Evolutionary conservation across 2,888 invertebrate genomes (phyloP).

Genomic region (Dyspetes luteomarginatus): DNA sequence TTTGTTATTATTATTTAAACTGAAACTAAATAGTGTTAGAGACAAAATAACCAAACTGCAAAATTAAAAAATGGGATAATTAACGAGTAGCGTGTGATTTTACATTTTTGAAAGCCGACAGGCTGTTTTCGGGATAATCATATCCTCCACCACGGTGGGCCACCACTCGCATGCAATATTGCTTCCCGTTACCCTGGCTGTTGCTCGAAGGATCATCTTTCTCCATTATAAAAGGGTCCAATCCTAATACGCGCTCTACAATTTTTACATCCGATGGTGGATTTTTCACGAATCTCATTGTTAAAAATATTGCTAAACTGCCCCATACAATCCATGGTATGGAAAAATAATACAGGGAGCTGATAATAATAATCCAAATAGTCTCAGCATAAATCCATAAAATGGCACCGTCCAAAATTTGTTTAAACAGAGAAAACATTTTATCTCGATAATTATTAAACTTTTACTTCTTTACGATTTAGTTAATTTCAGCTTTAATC

Average conservation of each 20-base stretch:
- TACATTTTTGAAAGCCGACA: constrained; percentile 85
- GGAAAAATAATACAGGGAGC: constrained; percentile 73
- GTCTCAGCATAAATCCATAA: constrained; percentile 77
- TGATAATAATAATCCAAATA: constrained; percentile 70
- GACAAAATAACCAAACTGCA: constrained; percentile 20
- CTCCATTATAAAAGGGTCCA: constrained; percentile 73
- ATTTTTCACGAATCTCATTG: constrained; percentile 73
- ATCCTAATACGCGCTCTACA: constrained; percentile 78
- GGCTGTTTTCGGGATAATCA: constrained; percentile 92
- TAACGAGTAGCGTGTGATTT: constrained; percentile 56
- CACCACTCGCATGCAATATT: constrained; percentile 85
- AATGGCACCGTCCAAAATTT: constrained; percentile 71
- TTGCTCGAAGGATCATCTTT: constrained; percentile 67
- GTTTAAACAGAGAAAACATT: constrained; percentile 68
- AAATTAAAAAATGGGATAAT: constrained; percentile 16
- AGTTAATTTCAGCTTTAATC: neutral
- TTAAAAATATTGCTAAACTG: constrained; percentile 70
- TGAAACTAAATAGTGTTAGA: constrained; percentile 12
- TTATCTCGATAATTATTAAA: neutral
- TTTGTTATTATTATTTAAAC: neutral
- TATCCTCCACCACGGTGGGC: constrained; percentile 91
- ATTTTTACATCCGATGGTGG: constrained; percentile 73
- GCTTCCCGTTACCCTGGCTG: constrained; percentile 71
- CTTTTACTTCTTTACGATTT: neutral
- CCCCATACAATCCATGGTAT: constrained; percentile 80